Conservation (phyloP, 2,113 vertebrate genomes). For the Dromaius novaehollandiae region DNA sequence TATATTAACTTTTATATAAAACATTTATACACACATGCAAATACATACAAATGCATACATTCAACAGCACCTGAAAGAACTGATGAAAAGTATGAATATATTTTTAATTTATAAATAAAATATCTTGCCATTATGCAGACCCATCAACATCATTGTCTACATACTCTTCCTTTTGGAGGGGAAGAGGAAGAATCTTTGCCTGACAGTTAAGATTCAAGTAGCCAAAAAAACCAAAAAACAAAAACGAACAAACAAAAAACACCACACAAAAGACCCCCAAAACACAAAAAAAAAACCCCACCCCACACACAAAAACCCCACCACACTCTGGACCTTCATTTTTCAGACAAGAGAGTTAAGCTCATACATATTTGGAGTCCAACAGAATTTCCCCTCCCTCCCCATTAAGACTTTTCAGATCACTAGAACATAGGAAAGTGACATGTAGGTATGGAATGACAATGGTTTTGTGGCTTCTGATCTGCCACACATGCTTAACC, state of each 20-base stretch:
- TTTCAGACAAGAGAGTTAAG: neutral
- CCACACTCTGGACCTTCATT: neutral
- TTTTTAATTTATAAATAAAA: neutral
- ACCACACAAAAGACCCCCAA: too few relatives aligned
- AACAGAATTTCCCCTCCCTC: neutral
- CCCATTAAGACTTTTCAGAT: neutral
- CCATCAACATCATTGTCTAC: neutral
- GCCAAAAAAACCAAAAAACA: neutral
- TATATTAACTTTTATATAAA: neutral
- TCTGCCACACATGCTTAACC: neutral
- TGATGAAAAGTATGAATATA: neutral
- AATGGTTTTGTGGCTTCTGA: neutral
- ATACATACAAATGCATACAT: neutral
- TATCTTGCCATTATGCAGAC: neutral
- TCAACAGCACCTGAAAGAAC: neutral
- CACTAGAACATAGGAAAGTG: neutral
- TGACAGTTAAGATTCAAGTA: neutral
- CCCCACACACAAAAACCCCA: too few relatives aligned
- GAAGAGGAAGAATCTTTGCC: neutral
- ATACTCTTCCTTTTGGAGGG: neutral
- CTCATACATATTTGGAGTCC: neutral
- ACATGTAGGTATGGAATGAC: neutral
- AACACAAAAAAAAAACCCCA: too few relatives aligned
- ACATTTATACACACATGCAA: neutral
- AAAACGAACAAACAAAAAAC: too few relatives aligned